Percentiles rank a stretch among this genome's conserved stretches.
Evolutionary conservation across 2,797 vertebrate species (phyloP).

Genomic region (Hemitrygon akajei): DNA sequence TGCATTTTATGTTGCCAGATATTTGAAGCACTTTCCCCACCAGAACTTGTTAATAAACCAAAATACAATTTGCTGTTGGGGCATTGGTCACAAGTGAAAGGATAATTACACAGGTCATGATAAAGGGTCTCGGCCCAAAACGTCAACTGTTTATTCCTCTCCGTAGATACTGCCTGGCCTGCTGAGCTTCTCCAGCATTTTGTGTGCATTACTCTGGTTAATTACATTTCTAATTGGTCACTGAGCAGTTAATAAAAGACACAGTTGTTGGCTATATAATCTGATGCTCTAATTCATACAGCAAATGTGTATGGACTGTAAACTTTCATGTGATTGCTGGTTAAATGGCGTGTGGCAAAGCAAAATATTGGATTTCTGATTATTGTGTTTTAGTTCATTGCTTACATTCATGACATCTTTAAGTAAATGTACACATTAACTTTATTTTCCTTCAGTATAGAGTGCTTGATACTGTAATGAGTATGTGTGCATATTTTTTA

Average conservation of each 20-base stretch:
- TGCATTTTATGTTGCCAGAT: neutral
- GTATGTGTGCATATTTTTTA: neutral
- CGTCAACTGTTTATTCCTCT: no score
- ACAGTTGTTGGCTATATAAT: neutral
- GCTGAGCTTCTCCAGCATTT: no score
- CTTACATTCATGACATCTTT: no score
- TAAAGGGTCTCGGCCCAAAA: no score
- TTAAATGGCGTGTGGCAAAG: neutral
- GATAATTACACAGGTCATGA: neutral
- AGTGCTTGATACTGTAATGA: neutral
- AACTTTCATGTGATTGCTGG: neutral
- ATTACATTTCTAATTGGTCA: neutral
- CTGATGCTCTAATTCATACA: neutral
- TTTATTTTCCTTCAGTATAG: neutral
- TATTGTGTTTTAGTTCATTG: neutral
- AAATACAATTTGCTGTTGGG: neutral
- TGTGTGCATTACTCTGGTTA: neutral
- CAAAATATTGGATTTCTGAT: neutral
- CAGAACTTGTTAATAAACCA: neutral
- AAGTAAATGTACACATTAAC: neutral
- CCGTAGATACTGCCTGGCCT: no score
- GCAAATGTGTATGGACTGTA: neutral
- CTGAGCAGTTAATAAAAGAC: neutral
- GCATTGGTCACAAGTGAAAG: neutral
- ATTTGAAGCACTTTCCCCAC: neutral